These are phyloP conservation scores for Ophion obscuratus DNA, from an alignment of 2,888 invertebrate species.

Conservation along the genomic window DNA sequence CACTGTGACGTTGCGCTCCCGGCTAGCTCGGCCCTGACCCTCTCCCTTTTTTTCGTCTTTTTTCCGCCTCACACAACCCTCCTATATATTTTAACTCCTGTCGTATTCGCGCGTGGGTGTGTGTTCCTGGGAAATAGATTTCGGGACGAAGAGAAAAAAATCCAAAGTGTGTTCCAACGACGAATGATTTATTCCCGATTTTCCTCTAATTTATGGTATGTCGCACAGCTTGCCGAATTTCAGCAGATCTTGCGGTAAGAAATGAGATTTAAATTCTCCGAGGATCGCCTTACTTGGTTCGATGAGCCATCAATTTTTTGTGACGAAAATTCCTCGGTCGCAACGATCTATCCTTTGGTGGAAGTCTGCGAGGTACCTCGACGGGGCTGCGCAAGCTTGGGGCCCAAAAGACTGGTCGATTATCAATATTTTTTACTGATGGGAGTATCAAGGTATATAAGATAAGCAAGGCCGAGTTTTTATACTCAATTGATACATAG, in stretches of 20 bases:
- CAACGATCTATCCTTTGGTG: background rate
- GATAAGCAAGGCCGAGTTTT: background rate
- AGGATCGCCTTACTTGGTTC: background rate
- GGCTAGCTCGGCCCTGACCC: conserved; percentile 63
- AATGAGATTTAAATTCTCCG: background rate
- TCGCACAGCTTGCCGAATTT: background rate
- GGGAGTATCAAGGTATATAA: too few species aligned
- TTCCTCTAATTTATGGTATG: conserved; percentile 5
- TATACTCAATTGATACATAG: too few species aligned
- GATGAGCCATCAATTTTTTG: background rate
- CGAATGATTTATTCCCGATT: conserved; percentile 37
- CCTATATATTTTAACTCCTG: conserved; percentile 16
- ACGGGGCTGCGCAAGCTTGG: too few species aligned
- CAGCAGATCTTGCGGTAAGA: background rate
- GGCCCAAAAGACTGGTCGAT: too few species aligned
- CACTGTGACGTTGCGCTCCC: conserved; percentile 46
- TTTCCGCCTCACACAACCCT: conserved; percentile 8
- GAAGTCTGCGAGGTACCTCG: background rate
- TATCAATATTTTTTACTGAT: background rate
- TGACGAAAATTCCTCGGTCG: background rate
- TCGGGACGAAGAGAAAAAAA: conserved; percentile 8
- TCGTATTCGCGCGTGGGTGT: background rate
- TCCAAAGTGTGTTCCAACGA: conserved; percentile 22
- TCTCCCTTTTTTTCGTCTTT: conserved; percentile 4
- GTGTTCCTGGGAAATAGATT: conserved; percentile 33